Conservation (phyloP, 2,888 invertebrate genomes). For the Oscheius sp. region DNA sequence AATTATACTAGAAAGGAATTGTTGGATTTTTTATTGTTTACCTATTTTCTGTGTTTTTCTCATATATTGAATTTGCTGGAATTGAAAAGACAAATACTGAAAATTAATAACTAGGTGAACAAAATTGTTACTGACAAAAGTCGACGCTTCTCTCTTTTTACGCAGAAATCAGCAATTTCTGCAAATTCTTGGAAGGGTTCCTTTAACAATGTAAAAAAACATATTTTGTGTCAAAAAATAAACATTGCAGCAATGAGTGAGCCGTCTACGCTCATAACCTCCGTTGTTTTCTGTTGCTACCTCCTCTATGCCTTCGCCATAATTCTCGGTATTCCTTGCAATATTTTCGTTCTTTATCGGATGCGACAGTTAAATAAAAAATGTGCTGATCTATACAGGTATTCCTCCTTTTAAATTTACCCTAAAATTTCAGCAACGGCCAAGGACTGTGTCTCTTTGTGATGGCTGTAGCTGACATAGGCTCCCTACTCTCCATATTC, state of each 20-base stretch:
- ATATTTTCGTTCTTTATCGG: constrained; percentile 51
- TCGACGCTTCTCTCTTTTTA: too few relatives aligned
- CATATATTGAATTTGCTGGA: too few relatives aligned
- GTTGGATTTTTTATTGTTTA: too few relatives aligned
- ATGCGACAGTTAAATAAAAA: constrained; percentile 43
- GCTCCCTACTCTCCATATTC: constrained; percentile 41
- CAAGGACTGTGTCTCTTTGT: constrained; percentile 49
- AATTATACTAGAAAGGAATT: too few relatives aligned
- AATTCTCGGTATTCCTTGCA: constrained; percentile 53
- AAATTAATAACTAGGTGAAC: too few relatives aligned
- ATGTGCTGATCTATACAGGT: constrained; percentile 52
- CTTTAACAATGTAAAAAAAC: not conserved
- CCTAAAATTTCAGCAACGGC: constrained; percentile 44
- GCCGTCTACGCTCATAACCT: constrained; percentile 23
- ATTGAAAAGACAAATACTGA: too few relatives aligned
- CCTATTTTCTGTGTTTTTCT: too few relatives aligned
- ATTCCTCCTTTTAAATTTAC: not conserved
- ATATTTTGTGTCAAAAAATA: not conserved
- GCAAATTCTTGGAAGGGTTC: not conserved
- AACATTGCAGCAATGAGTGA: constrained; percentile 15
- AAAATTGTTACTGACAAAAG: not conserved
- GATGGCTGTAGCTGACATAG: constrained; percentile 53
- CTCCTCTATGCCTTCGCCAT: constrained; percentile 45
- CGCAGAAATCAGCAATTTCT: not conserved
- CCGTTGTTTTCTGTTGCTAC: constrained; percentile 34